Percentiles rank a stretch among this genome's conserved stretches.
Conservation (phyloP, 2,113 vertebrate species). For the Accipiter cooperii region DNA sequence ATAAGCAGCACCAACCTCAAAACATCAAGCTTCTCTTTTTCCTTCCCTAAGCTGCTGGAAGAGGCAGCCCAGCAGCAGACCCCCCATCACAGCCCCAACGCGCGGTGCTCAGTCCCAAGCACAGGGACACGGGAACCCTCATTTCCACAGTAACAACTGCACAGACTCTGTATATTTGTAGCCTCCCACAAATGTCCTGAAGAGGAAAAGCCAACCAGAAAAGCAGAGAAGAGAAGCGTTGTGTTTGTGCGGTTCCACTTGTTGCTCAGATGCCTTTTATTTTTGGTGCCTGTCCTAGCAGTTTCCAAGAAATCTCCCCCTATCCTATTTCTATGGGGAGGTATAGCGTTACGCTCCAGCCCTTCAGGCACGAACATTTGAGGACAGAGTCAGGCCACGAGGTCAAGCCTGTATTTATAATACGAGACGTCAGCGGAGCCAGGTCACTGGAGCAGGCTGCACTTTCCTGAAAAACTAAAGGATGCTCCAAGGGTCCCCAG, state of each 20-base stretch:
- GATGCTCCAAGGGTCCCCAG: background rate
- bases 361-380: background rate
- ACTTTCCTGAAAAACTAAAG: background rate
- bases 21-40: background rate
- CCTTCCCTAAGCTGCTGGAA: background rate
- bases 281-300: slow-evolving; percentile 23
- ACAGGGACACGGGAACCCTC: background rate
- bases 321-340: slow-evolving; percentile 15
- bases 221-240: background rate
- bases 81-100: accelerated
- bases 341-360: background rate
- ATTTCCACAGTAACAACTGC: background rate
- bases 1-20: background rate
- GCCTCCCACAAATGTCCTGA: background rate
- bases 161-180: background rate
- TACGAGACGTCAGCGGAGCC: background rate
- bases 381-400: background rate
- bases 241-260: background rate
- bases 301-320: slow-evolving; percentile 34
- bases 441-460: background rate
- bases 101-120: background rate
- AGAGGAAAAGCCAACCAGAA: background rate
- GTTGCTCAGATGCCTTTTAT: slow-evolving; percentile 11
- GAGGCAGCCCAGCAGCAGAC: background rate
- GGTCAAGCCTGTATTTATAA: background rate